Evolutionary conservation across 2,113 vertebrate species (phyloP).

Genomic region (Carettochelys insculpta): DNA sequence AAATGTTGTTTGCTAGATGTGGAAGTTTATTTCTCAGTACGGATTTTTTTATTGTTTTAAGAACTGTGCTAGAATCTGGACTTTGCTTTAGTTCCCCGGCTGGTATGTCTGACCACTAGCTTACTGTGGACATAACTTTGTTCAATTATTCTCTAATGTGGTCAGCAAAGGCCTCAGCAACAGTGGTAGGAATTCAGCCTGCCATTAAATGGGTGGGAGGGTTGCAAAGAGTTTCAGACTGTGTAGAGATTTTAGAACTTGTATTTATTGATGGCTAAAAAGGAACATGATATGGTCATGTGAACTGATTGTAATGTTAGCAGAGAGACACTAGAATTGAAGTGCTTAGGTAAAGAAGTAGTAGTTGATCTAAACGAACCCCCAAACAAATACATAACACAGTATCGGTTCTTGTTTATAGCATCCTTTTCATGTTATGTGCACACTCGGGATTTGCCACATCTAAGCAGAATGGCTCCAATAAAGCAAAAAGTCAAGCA

Average conservation of each 20-base stretch:
- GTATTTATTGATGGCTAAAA: neutral
- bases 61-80: no score
- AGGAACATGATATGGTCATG: neutral
- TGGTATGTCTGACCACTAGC: no score
- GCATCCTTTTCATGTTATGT: neutral
- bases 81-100: no score
- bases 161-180: neutral
- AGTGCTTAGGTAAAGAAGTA: neutral
- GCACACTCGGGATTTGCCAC: neutral
- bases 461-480: constrained; percentile 1
- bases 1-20: neutral
- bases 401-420: neutral
- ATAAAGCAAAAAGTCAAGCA: constrained; percentile 18
- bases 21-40: neutral
- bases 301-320: neutral
- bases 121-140: no score
- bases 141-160: no score
- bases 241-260: neutral
- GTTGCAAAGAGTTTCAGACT: neutral
- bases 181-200: neutral
- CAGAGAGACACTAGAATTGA: neutral
- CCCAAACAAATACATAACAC: neutral
- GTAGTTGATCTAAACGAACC: neutral
- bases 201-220: neutral
- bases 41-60: no score